Evolutionary conservation across 2,797 vertebrate genomes (phyloP), one percentile per base, ranked within the genome.

Genomic region (Rhinichthys osculus): DNA sequence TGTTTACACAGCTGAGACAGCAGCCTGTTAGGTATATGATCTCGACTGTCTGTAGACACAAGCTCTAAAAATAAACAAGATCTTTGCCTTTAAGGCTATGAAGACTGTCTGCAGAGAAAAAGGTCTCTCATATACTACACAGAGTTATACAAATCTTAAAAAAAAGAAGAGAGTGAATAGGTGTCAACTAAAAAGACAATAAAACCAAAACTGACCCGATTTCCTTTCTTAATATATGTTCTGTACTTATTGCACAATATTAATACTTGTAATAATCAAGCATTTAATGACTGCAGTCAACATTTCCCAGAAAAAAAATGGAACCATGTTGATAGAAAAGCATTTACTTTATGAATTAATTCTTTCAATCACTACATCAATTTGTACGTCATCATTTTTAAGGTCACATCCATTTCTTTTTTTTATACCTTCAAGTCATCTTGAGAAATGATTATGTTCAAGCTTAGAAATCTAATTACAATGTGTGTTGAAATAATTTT

Each of bases 61-160:
- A 67, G 11, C 64, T 79, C 67, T 72, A 78, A 85, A 85, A 71
- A 78, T 78, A 85, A 85, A 78, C n/a, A 54, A 70, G 47, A 44
- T 33, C 27, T 77, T 19, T 11, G 50, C 35, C 64, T 84, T 76
- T 76, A 67, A 62, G 47, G 44, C 33, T 69, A 40, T 84, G 33
- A 30, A 50, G 69, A 50, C 71, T 52, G 57, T 38, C 71, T 50
- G 57, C 11, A 47, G 21, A 44, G 52, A 21, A 71, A 66, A 17
- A 9, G 33, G 13, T 54, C 13, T 81, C 14, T 42, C 5, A 40
- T 35, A 70, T 38, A 30, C 30, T 8, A 17, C 13, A n/a, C 59
- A 30, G 21, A 50, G 16, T 17, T 30, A 50, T 80, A 42, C 1
- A 4, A 74, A 30, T 30, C 30, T 30, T 30, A 38, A 5, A 35